Evolutionary conservation across 2,797 vertebrate species (phyloP), one percentile per base, ranked within the genome.

Genomic region (Cynodonichthys magdalenae): DNA sequence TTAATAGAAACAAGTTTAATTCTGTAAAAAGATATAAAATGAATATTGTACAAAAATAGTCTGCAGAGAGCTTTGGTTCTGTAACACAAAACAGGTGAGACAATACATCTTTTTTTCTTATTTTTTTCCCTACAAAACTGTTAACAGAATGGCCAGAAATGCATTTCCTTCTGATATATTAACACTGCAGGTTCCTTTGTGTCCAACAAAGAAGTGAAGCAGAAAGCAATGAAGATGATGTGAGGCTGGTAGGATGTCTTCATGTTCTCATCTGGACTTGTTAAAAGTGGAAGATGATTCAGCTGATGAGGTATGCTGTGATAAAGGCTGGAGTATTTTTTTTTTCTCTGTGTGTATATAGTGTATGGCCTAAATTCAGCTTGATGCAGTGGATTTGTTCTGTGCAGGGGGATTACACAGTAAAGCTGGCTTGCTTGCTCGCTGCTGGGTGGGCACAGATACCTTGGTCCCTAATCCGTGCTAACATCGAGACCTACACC

Each of bases 31-130:
- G 95, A 96, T 99, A 99, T 96, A 99, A 99, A 98, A 99, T 95
- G 95, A 94, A 96, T 99, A 99, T 97, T 95, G 96, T 99, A 99
- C 96, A 99, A 99, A 99, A 99, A 98, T 99, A 99, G 96, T 97
- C 95, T 98, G 96, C 96, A 93, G 94, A 96, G 94, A 97, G 95
- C 96, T 99, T 98, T 99, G 96, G 96, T 97, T 97, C 95, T 94
- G 94, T 96, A 97, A 98, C 95, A 98, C 92, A 95, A 95, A 95
- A 97, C 87, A 91, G 94, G 88, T 90, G 87, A 95, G 94, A 95
- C 93, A 72, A 95, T 92, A 89, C 86, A 92, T 93, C 90, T 64
- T 18, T 63, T 56, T 28, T 60, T 58, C 41, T 76, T 48, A 63
- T 34, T 62, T 59, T 48, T 67, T 73, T 49, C 69, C 19, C 2